Base-by-base conservation (phyloP, 2,113 vertebrate species). In the Neolamprologus brichardi region DNA sequence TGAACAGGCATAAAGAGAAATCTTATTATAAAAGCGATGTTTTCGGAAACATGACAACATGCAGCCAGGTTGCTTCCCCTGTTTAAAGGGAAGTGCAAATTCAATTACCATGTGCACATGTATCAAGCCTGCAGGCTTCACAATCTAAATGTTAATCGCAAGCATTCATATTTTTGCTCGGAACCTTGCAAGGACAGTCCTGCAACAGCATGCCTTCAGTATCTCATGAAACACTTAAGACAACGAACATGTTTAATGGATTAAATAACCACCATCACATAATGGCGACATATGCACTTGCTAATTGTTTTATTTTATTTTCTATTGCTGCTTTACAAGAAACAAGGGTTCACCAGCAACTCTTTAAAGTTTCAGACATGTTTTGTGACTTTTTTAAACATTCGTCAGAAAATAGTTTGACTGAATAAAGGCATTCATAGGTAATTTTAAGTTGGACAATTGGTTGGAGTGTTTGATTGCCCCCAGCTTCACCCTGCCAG, bases 101-200 rank as follows among this genome's bases (percentile, higher is more conserved):
- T 94, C 91, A 94, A 92, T 96, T 92, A 95, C 90, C 92, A 93
- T 89, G 93, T 95, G 92, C 95, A 90, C 81, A 91, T 94, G 85
- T 84, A 87, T 92, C 81, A 53, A 34, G 81, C 87, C 90, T 82
- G 70, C 87, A 87, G 91, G 84, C 91, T 64, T 67, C 88, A 88
- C 87, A 94, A 94, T 96, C 92, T 94, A 96, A 95, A 96, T 95
- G 91, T 91, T 95, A 94, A 95, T 96, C 78, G 53, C 44, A 3
- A 87, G 85, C 52, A 82, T 90, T 92, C 94, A 92, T 94, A 90
- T 93, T 89, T 91, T 79, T 87, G 84, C 81, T 25, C 2, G 51
- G 62, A 83, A 56, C 46, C 39, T 84, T 75, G 81, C 67, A 83
- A 82, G 41, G 83, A 92, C 15, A 37, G 56, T 84, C 84, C 86